phyloP scores from a whole-genome alignment of 2,113 vertebrate species.

The Alaudala cheleensis region DNA sequence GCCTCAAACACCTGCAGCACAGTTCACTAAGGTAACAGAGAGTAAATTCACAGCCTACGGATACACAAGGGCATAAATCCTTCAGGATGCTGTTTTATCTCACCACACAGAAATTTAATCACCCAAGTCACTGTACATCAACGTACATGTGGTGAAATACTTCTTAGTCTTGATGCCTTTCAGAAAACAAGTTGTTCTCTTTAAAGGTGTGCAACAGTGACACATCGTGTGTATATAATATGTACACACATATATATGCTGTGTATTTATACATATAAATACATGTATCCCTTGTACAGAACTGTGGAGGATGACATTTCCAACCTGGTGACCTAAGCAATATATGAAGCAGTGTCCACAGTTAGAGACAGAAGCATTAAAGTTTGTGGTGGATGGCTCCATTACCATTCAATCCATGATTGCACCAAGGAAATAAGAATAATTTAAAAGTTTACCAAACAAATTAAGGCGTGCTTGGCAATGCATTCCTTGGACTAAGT shows the following conservation, averaged over 20 bases:
- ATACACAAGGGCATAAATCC: background rate
- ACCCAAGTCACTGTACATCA: background rate
- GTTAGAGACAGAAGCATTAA: background rate
- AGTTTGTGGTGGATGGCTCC: background rate
- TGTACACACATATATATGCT: background rate
- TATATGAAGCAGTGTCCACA: background rate
- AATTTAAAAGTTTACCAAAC: background rate
- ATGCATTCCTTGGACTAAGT: background rate
- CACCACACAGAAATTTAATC: constrained; percentile 39
- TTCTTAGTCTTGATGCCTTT: background rate
- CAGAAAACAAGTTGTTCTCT: constrained; percentile 20
- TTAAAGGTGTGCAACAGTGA: background rate
- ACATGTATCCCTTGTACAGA: background rate
- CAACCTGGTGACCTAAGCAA: background rate
- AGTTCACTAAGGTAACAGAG: background rate
- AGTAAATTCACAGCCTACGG: background rate
- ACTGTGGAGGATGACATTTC: background rate
- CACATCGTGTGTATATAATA: background rate
- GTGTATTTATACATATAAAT: background rate
- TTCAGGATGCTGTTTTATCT: constrained; percentile 39
- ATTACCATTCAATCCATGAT: background rate
- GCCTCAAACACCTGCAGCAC: background rate
- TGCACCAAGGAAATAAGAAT: background rate
- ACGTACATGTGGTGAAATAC: background rate
- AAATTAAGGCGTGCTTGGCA: background rate